Evolutionary conservation across 2,888 invertebrate genomes (phyloP), one percentile per base, ranked within the genome.

Genomic region (Agrotis exclamationis): DNA sequence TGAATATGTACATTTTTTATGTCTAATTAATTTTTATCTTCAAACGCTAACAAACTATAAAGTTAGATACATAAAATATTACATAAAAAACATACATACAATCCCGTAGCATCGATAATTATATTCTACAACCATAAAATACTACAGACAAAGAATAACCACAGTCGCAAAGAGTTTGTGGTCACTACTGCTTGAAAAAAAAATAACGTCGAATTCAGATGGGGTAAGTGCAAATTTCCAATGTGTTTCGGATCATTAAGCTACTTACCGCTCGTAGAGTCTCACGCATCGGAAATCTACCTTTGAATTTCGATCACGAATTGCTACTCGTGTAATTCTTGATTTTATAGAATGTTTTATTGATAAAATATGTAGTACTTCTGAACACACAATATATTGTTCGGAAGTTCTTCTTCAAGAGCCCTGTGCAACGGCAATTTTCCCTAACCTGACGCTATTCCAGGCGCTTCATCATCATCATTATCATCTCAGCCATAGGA

Each of bases 241-340:
- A 92, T 92, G 90, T 88, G 90, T 92, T 91, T 89, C 89, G 85
- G 83, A 77, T 90, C 91, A 93, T 93, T 93, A 92, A 89, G 89
- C 89, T 87, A 88, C 90, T 92, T 91, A 90, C 87, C 83, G 85
- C 85, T 86, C 86, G 83, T 85, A 74, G 83, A 88, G 85, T 88
- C 89, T 88, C 87, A 89, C 88, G 89, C 90, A 90, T 82, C 78
- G 83, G 72, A 74, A 77, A 80, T 76, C 79, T 64, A 39, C 82
- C 82, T 87, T 89, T 80, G 87, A 89, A 88, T 88, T 87, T 88
- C 86, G 82, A 89, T 83, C 82, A 79, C 70, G 70, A 78, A 45
- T 66, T 56, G 39, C 33, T 59, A 53, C 24, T 65, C 18, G 53
- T 63, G 57, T 33, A 57, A 62, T 83, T 16, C 47, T 14, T 39